Conservation (phyloP, 2,113 vertebrate genomes). For the Sylvia atricapilla region DNA sequence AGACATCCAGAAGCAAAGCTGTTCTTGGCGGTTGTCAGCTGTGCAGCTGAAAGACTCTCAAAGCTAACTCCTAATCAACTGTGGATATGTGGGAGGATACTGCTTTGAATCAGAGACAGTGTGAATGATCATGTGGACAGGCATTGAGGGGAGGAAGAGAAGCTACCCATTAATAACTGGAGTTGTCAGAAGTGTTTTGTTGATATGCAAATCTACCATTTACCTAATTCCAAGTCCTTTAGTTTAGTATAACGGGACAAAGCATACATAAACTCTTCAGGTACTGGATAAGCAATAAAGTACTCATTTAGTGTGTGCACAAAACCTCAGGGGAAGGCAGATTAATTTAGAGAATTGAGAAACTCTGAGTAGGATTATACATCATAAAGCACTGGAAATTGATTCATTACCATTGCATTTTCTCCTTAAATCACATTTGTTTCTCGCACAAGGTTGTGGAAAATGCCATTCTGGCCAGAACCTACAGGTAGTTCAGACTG, state of each 20-base stretch:
- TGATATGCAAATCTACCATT: neutral
- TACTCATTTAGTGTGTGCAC: neutral
- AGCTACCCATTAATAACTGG: neutral
- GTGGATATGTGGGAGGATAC: conserved; percentile 4
- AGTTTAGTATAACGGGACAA: neutral
- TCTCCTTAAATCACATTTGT: neutral
- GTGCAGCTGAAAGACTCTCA: neutral
- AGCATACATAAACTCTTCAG: neutral
- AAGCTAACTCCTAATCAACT: neutral
- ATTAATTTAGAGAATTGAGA: neutral
- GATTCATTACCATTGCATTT: neutral
- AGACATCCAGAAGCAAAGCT: neutral
- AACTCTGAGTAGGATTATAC: neutral
- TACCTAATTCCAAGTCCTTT: neutral
- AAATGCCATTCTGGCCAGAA: neutral
- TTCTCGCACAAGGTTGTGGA: neutral
- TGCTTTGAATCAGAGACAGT: neutral
- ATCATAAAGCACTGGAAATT: neutral
- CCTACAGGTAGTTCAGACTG: neutral
- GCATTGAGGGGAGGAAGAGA: neutral
- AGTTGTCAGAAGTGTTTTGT: conserved; percentile 11
- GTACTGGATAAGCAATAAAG: neutral
- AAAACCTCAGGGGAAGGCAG: neutral
- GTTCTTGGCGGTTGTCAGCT: neutral
- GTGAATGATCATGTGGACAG: conserved; percentile 15